Evolutionary conservation across 1,140 invertebrate genomes (phyloP).

Genomic region (Oryctes rhinoceros): DNA sequence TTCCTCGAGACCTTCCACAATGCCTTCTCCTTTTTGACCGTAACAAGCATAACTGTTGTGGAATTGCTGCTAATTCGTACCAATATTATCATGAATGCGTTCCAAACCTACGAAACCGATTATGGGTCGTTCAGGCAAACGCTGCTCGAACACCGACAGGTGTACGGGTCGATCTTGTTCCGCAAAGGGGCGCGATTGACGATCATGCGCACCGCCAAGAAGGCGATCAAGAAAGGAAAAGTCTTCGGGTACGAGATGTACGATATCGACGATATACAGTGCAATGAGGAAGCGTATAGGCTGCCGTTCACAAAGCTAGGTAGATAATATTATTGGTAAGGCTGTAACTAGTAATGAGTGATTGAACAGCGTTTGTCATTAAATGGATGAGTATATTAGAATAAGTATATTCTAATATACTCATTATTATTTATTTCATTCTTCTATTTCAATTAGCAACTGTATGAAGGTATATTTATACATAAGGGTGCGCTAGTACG

Average conservation of each 20-base stretch:
- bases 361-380: too few species aligned
- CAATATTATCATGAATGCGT: slow-evolving; percentile 24
- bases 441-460: too few species aligned
- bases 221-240: neutral
- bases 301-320: slow-evolving; percentile 37
- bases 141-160: neutral
- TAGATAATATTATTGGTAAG: neutral
- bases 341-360: too few species aligned
- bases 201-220: neutral
- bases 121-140: slow-evolving; percentile 10
- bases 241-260: slow-evolving; percentile 18
- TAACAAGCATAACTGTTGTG: slow-evolving; percentile 9
- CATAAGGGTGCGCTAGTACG: too few species aligned
- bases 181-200: slow-evolving; percentile 23
- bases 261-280: slow-evolving; percentile 22
- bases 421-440: too few species aligned
- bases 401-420: too few species aligned
- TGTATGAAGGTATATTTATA: too few species aligned
- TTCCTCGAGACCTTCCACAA: slow-evolving; percentile 37
- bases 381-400: too few species aligned
- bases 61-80: slow-evolving; percentile 36
- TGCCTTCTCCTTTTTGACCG: slow-evolving; percentile 17
- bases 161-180: slow-evolving; percentile 31
- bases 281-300: slow-evolving; percentile 6
- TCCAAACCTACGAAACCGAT: slow-evolving; percentile 33